Evolutionary conservation across 1,140 invertebrate genomes (phyloP), one percentile per base, ranked within the genome.

Genomic region (Homalodisca vitripennis): DNA sequence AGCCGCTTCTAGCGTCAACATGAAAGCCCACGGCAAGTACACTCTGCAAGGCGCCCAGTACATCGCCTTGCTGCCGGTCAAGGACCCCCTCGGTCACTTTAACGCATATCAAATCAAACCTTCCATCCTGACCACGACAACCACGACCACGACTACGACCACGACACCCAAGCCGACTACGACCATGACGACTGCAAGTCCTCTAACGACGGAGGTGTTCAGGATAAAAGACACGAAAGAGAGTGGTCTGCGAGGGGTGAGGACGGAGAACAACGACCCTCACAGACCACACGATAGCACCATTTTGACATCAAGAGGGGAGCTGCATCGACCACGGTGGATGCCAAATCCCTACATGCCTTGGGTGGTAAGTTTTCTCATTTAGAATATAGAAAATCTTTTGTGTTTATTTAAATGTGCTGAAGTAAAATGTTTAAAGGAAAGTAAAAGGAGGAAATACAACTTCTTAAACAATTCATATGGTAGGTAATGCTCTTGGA

Each of bases 41-140:
- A 70, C 67, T 2, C 41, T 72, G 30, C 67, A 68, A 31, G 68
- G 68, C 6, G 31, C 57, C 20, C 71, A 72, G 46, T 67, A 64
- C 29, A 72, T 72, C 12, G 71, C 71, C 13, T 34, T 72, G 29
- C 30, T 72, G 17, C 71, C 71, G 2, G 71, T 72, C 55, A 70
- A 67, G 47, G 71, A 72, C 32, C 24, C 67, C 1, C 14, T 34
- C 3, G 55, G 57, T 1, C 55, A 55, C 10, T 69, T 69, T 30
- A 69, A 69, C 57, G 67, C 67, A 24, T 68, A 68, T 57, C 66
- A 68, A 20, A 31, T 68, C 2, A 68, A 68, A 34, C 66, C 66
- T 12, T 30, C 48, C 24, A 17, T 55, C 3, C 24, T 62, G 1
- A 55, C 55, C 10, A 48, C 34, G 3, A 13, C 65, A 1, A 47